Base-by-base conservation (phyloP, 2,888 invertebrate species). In the Diarsia dahlii region DNA sequence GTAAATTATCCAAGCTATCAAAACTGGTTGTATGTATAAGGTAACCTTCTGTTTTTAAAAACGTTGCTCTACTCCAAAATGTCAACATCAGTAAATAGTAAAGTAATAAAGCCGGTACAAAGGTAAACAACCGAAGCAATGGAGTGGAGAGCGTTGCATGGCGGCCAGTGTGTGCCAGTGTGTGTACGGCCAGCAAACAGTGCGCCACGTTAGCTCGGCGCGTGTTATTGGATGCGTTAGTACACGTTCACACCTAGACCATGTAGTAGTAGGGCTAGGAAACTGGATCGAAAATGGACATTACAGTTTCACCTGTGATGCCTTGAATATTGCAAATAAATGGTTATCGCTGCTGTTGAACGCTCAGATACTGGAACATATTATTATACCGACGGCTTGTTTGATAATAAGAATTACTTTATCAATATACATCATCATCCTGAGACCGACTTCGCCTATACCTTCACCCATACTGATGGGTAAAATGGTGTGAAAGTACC, bases 81-180 rank as follows among this genome's bases (percentile, higher is more conserved):
- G 20, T 4, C 1, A n/a, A 54, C 1, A 5, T 12, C 18, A 56
- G 15, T 39, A n/a, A 64, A 58, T 18, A 28, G 45, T 23, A 34
- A 52, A 39, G 48, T 45, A 72, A 48, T 58, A 28, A 50, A 58
- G 45, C 8, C 23, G 18, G 15, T 18, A 34, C 46, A 60, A 20
- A 65, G 50, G 39, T 78, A 45, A 77, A 78, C 48, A 46, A 63
- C 20, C 34, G 18, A 62, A 50, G 48, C 52, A 73, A 80, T 80
- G 54, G 54, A 54, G 65, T 39, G 66, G 34, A 80, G 67, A 56
- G 34, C 13, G n/a, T 15, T 34, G 60, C n/a, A 34, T 39, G 62
- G 18, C n/a, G 54, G 52, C 62, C 74, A 63, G 15, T 69, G 68
- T 81, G 81, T 81, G 60, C 75, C 39, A 4, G 39, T 28, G 39